phyloP scores from a whole-genome alignment of 2,113 vertebrate species.

The Cathartes aura region DNA sequence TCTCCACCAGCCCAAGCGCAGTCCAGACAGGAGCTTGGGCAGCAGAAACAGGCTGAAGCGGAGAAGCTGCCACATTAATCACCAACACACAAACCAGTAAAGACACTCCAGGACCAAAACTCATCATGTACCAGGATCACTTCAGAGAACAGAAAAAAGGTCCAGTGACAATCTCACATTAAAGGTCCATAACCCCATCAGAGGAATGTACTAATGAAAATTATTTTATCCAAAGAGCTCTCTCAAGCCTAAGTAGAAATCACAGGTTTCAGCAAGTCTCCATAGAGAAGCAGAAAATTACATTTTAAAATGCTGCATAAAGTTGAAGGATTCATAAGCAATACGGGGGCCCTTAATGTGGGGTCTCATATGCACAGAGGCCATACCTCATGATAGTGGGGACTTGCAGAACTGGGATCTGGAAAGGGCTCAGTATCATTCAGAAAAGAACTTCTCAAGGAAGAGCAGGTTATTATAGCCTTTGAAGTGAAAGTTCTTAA shows the following conservation, averaged over 20 bases:
- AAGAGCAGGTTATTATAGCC: neutral
- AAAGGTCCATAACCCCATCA: neutral
- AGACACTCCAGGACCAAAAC: neutral
- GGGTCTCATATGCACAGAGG: neutral
- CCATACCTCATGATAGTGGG: fast-evolving
- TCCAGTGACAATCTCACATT: neutral
- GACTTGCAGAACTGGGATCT: neutral
- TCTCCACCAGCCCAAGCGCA: neutral
- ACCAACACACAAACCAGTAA: neutral
- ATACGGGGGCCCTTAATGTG: fast-evolving
- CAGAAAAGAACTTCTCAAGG: neutral
- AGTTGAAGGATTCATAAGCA: neutral
- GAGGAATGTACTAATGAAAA: neutral
- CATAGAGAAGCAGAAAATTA: neutral
- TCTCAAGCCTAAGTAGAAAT: neutral
- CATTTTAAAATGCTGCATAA: neutral
- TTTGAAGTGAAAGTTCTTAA: neutral
- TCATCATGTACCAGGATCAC: neutral
- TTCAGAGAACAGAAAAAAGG: neutral
- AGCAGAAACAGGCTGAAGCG: neutral
- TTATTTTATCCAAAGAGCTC: neutral
- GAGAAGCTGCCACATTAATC: neutral
- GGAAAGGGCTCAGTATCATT: neutral
- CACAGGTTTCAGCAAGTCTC: neutral
- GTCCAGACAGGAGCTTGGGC: neutral